Evolutionary conservation across 2,888 invertebrate species (phyloP), one percentile per base, ranked within the genome.

Genomic region (Agrilus mali): DNA sequence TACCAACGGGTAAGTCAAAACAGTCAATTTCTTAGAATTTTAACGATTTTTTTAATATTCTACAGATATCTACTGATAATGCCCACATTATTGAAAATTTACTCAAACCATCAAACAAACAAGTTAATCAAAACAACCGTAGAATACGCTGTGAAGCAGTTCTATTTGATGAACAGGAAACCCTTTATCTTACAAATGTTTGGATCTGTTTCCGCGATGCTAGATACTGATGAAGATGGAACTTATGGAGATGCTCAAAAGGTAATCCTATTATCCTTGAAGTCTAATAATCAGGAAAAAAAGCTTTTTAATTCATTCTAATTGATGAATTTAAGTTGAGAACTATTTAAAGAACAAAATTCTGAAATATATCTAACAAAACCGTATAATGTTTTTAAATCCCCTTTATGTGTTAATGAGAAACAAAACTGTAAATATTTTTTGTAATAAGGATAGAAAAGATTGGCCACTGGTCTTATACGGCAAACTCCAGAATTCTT

Each of bases 181-280:
- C 97, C 97, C 1, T 98, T 98, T 60, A 90, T 98, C 54, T 72
- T 98, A 41, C 96, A 97, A 76, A 94, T 97, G 94, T 97, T 98
- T 69, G 98, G 98, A 2, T 94, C 95, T 3, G 89, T 96, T 0
- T 96, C 97, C 0, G 90, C 94, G 2, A 89, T 96, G 60, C 71
- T 98, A 54, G 96, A 97, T 61, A 90, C 89, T 0, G 89, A 89
- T 56, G 87, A 87, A 59, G 81, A 83, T 51, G 83, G 87, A 31
- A 78, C 82, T 4, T 87, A 83, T 60, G 93, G 93, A 4, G 92
- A 94, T 67, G 90, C 93, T 0, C 90, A 92, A 62, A 89, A 92
- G 68, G 90, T 88, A 60, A 62, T 62, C 36, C 8, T 20, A 4
- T 27, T 10, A 1, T 35, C 2, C 13, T 35, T n/a, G 7, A 3